phyloP scores from a whole-genome alignment of 2,797 vertebrate species.

The Danio aesculapii region DNA sequence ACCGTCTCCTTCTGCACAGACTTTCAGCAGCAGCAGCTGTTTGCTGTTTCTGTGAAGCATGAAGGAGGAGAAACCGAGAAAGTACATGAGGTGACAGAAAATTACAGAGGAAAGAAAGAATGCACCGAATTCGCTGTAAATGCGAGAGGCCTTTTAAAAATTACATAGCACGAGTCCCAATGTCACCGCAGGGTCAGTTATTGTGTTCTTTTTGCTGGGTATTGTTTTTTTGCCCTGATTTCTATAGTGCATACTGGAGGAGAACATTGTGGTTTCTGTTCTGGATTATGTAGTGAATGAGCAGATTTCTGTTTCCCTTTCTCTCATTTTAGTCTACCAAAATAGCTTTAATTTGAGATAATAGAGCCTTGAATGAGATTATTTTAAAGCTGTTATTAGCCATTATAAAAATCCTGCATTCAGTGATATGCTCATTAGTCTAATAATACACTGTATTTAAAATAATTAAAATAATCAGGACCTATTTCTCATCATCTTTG shows the following conservation, averaged over 20 bases:
- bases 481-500: background rate
- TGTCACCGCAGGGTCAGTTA: conserved; percentile 25
- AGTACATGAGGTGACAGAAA: conserved; percentile 25
- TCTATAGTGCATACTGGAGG: background rate
- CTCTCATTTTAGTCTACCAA: background rate
- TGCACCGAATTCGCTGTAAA: conserved; percentile 15
- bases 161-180: background rate
- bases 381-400: background rate
- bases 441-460: background rate
- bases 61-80: background rate
- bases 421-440: background rate
- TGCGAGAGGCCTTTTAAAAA: conserved; percentile 14
- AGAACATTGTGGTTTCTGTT: conserved; percentile 29
- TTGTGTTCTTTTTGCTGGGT: conserved; percentile 31
- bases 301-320: background rate
- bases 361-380: background rate
- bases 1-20: background rate
- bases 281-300: conserved; percentile 17
- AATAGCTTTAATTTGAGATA: conserved; percentile 27
- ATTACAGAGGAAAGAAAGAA: conserved; percentile 12
- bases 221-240: conserved; percentile 28
- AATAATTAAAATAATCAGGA: background rate
- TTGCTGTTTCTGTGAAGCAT: background rate
- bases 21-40: conserved; percentile 1
- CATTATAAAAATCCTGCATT: background rate